Conservation (phyloP, 2,888 invertebrate genomes). For the Hylaea fasciaria region DNA sequence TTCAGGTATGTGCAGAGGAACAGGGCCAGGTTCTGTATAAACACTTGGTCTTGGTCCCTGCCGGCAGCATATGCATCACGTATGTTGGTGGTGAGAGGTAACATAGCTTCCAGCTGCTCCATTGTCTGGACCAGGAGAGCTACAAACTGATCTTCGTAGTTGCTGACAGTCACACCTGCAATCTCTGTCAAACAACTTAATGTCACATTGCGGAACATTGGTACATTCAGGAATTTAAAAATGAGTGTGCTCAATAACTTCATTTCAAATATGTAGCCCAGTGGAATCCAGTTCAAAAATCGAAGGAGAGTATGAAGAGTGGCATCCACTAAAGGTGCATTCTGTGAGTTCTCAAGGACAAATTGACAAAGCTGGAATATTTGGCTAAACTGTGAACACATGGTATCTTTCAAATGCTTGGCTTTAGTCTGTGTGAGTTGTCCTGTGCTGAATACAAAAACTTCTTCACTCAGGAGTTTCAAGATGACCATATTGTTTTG, state of each 20-base stretch:
- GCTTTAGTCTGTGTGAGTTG: conserved; percentile 99
- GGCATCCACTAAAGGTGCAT: conserved; percentile 97
- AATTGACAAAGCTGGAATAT: conserved; percentile 99
- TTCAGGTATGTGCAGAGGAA: conserved; percentile 98
- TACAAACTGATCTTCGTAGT: conserved; percentile 97
- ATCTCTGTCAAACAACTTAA: conserved; percentile 99
- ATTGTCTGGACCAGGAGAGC: conserved; percentile 96
- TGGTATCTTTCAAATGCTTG: conserved; percentile 99
- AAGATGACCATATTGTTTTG: conserved; percentile 99
- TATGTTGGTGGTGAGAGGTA: conserved; percentile 96
- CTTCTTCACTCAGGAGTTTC: conserved; percentile 98
- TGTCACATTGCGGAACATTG: conserved; percentile 98
- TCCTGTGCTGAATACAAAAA: conserved; percentile 99
- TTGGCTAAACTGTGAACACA: conserved; percentile 99
- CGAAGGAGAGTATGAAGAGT: conserved; percentile 98
- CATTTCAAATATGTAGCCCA: conserved; percentile 99
- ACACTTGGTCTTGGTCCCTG: conserved; percentile 98
- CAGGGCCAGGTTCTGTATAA: conserved; percentile 98
- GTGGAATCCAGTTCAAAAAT: conserved; percentile 99
- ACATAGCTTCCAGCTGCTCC: conserved; percentile 95
- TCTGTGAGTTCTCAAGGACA: conserved; percentile 99
- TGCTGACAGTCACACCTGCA: conserved; percentile 94
- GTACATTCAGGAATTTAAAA: conserved; percentile 98
- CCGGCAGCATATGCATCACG: conserved; percentile 97
- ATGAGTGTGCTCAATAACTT: conserved; percentile 97